Conservation (phyloP, 2,888 invertebrate genomes). For the Actias luna region DNA sequence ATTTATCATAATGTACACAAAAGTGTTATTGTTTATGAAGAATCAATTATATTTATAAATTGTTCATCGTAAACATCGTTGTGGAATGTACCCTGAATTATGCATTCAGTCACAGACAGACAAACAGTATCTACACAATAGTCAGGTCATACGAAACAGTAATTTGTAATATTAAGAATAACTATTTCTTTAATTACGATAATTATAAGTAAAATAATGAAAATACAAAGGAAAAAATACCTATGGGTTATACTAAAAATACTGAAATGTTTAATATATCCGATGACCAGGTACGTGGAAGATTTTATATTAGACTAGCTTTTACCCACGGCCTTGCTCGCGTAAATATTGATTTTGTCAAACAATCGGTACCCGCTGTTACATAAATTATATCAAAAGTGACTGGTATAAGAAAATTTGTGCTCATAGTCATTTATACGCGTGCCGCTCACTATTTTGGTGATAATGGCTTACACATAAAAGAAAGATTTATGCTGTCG, state of each 20-base stretch:
- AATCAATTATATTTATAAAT: slow-evolving; percentile 6
- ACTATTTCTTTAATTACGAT: not conserved
- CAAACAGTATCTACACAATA: not conserved
- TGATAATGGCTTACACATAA: no score
- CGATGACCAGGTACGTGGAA: slow-evolving; percentile 40
- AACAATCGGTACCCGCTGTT: no score
- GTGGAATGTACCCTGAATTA: not conserved
- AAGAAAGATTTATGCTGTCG: no score
- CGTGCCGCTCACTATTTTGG: no score
- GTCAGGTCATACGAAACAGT: not conserved
- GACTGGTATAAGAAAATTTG: no score
- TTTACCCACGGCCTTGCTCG: no score
- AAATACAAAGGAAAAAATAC: slow-evolving; percentile 19
- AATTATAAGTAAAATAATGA: not conserved
- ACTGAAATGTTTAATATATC: slow-evolving; percentile 37
- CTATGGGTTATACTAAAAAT: slow-evolving; percentile 31
- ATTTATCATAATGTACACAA: no score
- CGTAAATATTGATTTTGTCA: no score
- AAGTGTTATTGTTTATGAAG: not conserved
- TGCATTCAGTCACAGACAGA: not conserved
- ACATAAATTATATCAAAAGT: no score
- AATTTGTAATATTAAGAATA: not conserved
- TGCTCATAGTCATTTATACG: no score
- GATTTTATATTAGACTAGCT: not conserved
- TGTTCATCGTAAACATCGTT: not conserved